Evolutionary conservation across 2,888 invertebrate species (phyloP).

Genomic region (Rhorus exstirpatorius): DNA sequence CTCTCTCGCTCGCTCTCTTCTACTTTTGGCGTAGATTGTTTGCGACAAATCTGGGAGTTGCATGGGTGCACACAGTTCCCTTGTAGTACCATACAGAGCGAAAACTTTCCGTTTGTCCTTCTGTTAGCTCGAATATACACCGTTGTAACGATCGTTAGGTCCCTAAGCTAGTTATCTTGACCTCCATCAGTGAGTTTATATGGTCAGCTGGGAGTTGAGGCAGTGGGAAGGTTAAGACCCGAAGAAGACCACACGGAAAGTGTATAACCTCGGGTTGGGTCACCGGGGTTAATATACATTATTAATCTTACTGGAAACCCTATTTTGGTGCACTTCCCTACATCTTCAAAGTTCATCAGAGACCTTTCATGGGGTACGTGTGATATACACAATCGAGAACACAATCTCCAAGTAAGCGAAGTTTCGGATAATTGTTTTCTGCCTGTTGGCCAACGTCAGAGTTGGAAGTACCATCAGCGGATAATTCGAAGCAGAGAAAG

Average conservation of each 20-base stretch:
- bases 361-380: conserved; percentile 46
- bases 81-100: conserved; percentile 22
- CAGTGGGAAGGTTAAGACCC: conserved; percentile 24
- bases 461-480: not conserved
- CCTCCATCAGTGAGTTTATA: conserved; percentile 46
- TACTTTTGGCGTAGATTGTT: conserved; percentile 55
- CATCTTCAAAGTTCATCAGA: conserved; percentile 29
- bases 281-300: conserved; percentile 32
- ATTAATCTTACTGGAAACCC: conserved; percentile 48
- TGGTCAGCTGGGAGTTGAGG: conserved; percentile 48
- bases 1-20: conserved; percentile 41
- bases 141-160: conserved; percentile 28
- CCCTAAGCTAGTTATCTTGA: conserved; percentile 62
- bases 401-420: conserved; percentile 31
- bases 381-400: conserved; percentile 24
- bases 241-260: conserved; percentile 5
- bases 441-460: not conserved
- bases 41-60: conserved; percentile 62
- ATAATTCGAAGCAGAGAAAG: conserved; percentile 21
- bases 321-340: not conserved
- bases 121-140: conserved; percentile 38
- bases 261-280: conserved; percentile 14
- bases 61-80: conserved; percentile 16
- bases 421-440: conserved; percentile 35
- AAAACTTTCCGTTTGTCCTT: conserved; percentile 59